Evolutionary conservation across 2,113 vertebrate species (phyloP), one percentile per base, ranked within the genome.

Genomic region (Lepisosteus osseus): DNA sequence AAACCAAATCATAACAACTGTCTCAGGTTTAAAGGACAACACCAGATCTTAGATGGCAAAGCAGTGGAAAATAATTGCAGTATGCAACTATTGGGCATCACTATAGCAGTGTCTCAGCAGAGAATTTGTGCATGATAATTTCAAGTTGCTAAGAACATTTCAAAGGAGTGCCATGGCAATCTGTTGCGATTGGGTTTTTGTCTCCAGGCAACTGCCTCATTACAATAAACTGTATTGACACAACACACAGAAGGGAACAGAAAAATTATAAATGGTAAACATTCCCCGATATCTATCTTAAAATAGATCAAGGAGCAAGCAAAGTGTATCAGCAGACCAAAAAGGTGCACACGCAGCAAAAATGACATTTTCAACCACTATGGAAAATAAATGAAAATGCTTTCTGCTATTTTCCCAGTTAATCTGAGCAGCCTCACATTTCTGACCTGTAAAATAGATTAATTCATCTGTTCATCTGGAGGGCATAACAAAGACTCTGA

Each of bases 141-240:
- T 62, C 61, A 61, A 54, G 42, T 8, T 64, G 47, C 47, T 51
- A 51, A 51, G 9, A 66, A 74, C 70, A 67, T 54, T 43, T n/a
- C 62, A 73, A 74, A 68, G 41, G 6, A 71, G 68, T 76, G 71
- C 72, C 12, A 56, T 55, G 29, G 67, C 51, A 15, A 65, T 74
- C 66, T 75, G 69, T 77, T 82, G 61, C 64, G 3, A 13, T 61
- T 62, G 71, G 73, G 79, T 80, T 71, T 76, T 68, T 2, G 79
- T 83, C 80, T 82, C 81, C 72, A 76, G 72, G 81, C 81, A 82
- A 84, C 81, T 74, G 54, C 54, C 67, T 65, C 78, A 76, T 81
- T 84, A 83, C 15, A 75, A 86, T 79, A 79, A 83, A 83, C 79
- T 74, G 56, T 83, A 85, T 75, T 81, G 81, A 86, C 76, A 82